These are phyloP conservation scores for Griposia aprilina DNA, from an alignment of 2,888 invertebrate genomes.

Conservation along the genomic window DNA sequence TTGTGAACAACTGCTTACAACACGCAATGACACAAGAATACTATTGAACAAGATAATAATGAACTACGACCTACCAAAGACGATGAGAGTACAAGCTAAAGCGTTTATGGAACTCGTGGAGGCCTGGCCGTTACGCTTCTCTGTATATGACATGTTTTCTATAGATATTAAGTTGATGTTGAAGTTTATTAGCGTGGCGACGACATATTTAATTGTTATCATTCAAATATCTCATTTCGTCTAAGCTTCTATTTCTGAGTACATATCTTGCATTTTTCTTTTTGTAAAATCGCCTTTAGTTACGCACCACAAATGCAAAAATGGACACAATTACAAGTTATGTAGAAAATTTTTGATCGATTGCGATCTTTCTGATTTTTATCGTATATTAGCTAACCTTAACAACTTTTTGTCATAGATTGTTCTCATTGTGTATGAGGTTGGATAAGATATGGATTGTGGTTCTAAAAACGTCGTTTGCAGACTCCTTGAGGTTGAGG, in stretches of 20 bases:
- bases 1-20: conserved; percentile 74
- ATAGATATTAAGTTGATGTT: conserved; percentile 83
- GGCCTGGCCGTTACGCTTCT: conserved; percentile 77
- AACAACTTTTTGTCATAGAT: neutral
- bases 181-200: conserved; percentile 80
- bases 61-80: conserved; percentile 78
- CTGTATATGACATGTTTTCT: conserved; percentile 80
- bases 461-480: too few species aligned
- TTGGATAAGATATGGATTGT: neutral
- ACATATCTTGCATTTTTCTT: neutral
- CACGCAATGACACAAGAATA: conserved; percentile 74
- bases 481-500: too few species aligned
- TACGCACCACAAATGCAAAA: neutral
- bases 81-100: conserved; percentile 78
- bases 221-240: conserved; percentile 78
- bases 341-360: neutral
- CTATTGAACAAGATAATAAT: conserved; percentile 80
- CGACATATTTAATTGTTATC: conserved; percentile 82
- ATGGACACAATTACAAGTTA: neutral
- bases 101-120: conserved; percentile 80
- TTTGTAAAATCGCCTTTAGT: neutral
- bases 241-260: neutral
- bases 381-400: neutral
- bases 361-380: neutral
- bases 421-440: neutral